Evolutionary conservation across 2,113 vertebrate species (phyloP), one percentile per base, ranked within the genome.

Genomic region (Pterophyllum scalare): DNA sequence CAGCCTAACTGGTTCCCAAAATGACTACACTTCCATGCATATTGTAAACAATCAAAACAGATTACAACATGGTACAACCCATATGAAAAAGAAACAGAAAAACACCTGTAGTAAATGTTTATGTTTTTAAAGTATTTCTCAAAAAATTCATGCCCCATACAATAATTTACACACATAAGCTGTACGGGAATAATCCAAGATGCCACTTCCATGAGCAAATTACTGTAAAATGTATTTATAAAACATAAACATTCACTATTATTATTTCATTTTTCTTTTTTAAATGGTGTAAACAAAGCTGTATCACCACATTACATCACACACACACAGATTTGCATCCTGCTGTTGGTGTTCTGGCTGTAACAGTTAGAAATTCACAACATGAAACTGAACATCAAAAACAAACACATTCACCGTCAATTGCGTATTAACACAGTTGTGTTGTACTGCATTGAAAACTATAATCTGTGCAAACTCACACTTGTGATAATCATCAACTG

Each of bases 381-480:
- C 82, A 80, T 79, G 57, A 81, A 24, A 28, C 61, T 88, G 17
- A 67, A 84, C 38, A 81, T 78, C 59, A 65, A 84, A 28, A 67
- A 83, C 61, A 81, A 84, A 87, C 80, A 57, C 57, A 38, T 40
- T 65, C 49, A 67, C 46, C 13, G 59, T 43, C 28, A 81, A 43
- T 26, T 77, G 14, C 80, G 59, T 81, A 4, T 49, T 64, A 54
- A 54, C 85, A 79, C 20, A 80, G 62, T 24, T 83, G 72, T 70
- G 57, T 31, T 79, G 79, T 35, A 81, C 83, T 85, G 82, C 81
- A 81, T 60, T 67, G 62, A 77, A 84, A 85, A 90, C 64, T 70
- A 79, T 72, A 79, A 75, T 78, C 56, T 82, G 92, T 85, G 86
- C 83, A 89, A 88, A 91, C 70, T 57, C 80, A 65, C 65, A 17